These are phyloP conservation scores for Eubasilissa splendida DNA, from an alignment of 2,888 invertebrate species.

Conservation along the genomic window DNA sequence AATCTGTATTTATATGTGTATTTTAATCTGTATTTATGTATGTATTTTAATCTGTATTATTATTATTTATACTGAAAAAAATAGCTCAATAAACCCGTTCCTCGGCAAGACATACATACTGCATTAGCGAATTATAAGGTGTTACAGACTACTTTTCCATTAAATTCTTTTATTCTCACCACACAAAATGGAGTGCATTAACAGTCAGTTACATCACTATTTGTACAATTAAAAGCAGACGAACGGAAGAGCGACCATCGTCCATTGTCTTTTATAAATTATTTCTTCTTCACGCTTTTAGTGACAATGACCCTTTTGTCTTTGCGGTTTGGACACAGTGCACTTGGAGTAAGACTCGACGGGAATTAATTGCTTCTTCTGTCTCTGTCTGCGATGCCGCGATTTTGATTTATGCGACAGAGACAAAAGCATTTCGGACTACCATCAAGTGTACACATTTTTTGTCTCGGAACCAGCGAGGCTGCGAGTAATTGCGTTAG, in stretches of 20 bases:
- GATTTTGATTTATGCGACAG: conserved; percentile 56
- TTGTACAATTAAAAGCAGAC: conserved; percentile 45
- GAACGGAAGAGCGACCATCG: conserved; percentile 43
- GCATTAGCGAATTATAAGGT: no score
- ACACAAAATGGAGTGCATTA: conserved; percentile 20
- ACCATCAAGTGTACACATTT: conserved; percentile 1
- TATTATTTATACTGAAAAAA: no score
- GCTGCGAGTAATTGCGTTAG: conserved; percentile 14
- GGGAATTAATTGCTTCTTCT: conserved; percentile 57
- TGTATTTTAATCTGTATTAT: no score
- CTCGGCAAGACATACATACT: no score
- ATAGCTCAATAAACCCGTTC: no score
- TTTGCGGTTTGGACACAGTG: conserved; percentile 55
- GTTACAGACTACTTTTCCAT: background rate
- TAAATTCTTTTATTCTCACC: background rate
- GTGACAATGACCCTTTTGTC: conserved; percentile 51
- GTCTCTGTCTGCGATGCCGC: conserved; percentile 44
- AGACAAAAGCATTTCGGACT: conserved; percentile 35
- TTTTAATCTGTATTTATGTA: no score
- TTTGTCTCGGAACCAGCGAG: conserved; percentile 1
- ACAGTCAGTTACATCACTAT: conserved; percentile 36
- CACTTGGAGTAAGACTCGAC: conserved; percentile 50
- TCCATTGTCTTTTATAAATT: conserved; percentile 53
- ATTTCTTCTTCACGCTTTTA: conserved; percentile 54
- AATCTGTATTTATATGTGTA: no score